Base-by-base conservation (phyloP, 2,797 vertebrate species). In the Craterocephalus amniculus region DNA sequence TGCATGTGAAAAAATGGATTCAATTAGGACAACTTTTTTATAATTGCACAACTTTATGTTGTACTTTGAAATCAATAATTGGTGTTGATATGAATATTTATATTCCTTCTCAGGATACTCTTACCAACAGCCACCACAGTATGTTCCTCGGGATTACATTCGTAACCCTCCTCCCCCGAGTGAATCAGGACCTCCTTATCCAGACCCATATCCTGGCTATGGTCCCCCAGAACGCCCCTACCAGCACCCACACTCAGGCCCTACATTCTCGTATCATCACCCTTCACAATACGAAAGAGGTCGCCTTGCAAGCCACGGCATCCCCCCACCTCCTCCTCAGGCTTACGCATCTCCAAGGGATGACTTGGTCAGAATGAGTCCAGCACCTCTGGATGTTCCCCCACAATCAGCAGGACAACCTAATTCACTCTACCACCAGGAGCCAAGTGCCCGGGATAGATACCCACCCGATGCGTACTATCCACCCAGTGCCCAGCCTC, bases 391-490 rank as follows among this genome's bases (percentile, higher is more conserved):
- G 48, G 97, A 99, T 22, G 94, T 96, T 59, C 93, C 96, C 0
- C 95, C 94, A 0, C 82, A 83, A 14, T 77, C 91, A 29, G 61
- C 83, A 20, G 94, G 91, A n/a, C 92, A 92, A 9, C 77, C 93
- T 2, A 94, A 94, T 40, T 95, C 97, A 0, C 90, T 97, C n/a
- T 99, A 98, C 38, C 92, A 97, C 55, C 93, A 94, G 0, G 97
- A 99, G 71, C 68, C 85, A 54, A 78, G 65, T 55, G 61, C 93
- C 70, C 95, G 98, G 78, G 98, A 99, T 52, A 89, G 97, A 89
- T 99, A 97, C 83, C 94, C 95, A 20, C 84, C 95, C 2, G 98
- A 99, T 65, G 92, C 92, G 40, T 99, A 98, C 65, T 98, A 98
- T 82, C 94, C 94, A 0, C 91, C 93, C 70, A 87, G 94, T 67